phyloP scores from a whole-genome alignment of 2,113 vertebrate genomes.

The Cavia porcellus region DNA sequence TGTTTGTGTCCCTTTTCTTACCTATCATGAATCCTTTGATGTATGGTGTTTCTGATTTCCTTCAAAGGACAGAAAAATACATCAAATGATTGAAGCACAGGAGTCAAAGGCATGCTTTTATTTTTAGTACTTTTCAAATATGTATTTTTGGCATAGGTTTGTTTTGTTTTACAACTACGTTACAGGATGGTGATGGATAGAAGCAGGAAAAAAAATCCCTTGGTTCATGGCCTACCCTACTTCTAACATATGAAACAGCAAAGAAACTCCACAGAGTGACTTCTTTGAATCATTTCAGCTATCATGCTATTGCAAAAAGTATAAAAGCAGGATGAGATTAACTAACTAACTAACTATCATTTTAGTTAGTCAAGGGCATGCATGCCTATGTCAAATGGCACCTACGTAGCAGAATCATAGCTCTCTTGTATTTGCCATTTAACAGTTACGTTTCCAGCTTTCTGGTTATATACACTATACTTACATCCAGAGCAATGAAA shows the following conservation, averaged over 20 bases:
- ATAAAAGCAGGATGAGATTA: not conserved
- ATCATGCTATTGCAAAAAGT: not conserved
- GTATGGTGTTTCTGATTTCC: not conserved
- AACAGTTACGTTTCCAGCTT: not conserved
- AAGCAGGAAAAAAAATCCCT: not conserved
- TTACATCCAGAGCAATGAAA: constrained; percentile 43
- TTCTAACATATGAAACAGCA: not conserved
- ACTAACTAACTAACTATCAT: not conserved
- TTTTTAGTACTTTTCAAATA: not conserved
- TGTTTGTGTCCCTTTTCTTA: not conserved
- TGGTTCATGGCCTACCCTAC: rapidly evolving
- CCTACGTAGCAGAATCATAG: not conserved
- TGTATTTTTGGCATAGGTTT: not conserved
- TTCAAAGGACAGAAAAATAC: not conserved
- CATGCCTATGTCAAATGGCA: not conserved
- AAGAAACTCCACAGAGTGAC: not conserved
- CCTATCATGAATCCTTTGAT: not conserved
- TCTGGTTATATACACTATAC: not conserved
- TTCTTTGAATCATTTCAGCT: not conserved
- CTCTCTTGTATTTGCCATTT: not conserved
- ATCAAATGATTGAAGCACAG: not conserved
- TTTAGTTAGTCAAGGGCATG: not conserved
- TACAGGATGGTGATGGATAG: rapidly evolving
- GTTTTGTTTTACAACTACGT: not conserved
- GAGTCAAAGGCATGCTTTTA: not conserved